Evolutionary conservation across 37 sponge, comb jelly and placozoan species (phyloP).

Genomic region (Geodia barretti): DNA sequence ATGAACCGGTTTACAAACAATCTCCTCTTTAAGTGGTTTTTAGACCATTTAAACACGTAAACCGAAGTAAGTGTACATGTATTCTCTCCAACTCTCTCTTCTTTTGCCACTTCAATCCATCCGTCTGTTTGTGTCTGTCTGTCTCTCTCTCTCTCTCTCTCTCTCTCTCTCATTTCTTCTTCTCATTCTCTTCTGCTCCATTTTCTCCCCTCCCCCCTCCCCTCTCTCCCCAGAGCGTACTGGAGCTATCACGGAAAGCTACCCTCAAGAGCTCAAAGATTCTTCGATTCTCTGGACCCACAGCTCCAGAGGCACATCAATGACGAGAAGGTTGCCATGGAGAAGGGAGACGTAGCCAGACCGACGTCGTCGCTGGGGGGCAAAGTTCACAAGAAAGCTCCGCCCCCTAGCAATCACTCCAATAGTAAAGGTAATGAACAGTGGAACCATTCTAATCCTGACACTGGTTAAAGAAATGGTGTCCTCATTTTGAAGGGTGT

Average conservation of each 20-base stretch:
- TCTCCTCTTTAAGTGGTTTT: too few species aligned
- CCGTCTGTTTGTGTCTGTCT: background rate
- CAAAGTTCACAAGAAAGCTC: background rate
- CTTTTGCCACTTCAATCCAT: background rate
- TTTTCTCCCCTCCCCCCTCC: background rate
- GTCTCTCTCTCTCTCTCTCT: background rate
- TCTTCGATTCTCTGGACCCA: constrained; percentile 51
- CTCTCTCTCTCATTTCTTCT: background rate
- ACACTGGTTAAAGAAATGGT: too few species aligned
- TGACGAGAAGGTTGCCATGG: constrained; percentile 47
- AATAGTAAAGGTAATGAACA: too few species aligned
- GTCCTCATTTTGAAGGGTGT: too few species aligned
- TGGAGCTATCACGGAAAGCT: constrained; percentile 63
- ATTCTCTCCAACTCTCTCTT: background rate
- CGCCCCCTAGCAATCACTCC: too few species aligned
- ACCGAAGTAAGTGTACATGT: background rate
- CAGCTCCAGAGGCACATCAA: constrained; percentile 55
- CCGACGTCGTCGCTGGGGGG: background rate
- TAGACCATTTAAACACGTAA: too few species aligned
- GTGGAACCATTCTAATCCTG: too few species aligned
- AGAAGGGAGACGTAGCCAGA: background rate
- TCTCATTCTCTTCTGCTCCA: background rate
- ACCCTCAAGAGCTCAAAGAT: constrained; percentile 26
- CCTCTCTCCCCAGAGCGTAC: constrained; percentile 44
- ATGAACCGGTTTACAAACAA: too few species aligned